Evolutionary conservation across 2,797 vertebrate species (phyloP).

Genomic region (Xenopus petersii): DNA sequence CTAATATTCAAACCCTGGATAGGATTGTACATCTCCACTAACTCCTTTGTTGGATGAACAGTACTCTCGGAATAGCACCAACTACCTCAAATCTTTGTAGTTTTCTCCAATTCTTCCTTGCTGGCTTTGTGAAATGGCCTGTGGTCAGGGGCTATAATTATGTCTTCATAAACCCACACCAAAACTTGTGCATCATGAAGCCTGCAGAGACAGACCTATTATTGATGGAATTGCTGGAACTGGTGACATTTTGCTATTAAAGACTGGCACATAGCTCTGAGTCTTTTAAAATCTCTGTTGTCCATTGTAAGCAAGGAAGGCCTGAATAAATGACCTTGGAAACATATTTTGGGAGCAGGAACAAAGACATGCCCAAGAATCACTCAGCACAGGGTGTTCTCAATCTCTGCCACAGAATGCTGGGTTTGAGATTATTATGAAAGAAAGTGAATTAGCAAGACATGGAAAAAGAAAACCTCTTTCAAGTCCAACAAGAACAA

Average conservation of each 20-base stretch:
- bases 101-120: constrained; percentile 50
- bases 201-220: background rate
- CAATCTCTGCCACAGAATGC: constrained; percentile 47
- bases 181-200: constrained; percentile 23
- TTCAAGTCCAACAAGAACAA: constrained; percentile 46
- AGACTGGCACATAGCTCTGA: constrained; percentile 5
- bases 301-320: constrained; percentile 13
- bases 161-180: constrained; percentile 49
- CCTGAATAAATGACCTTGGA: constrained; percentile 47
- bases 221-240: constrained; percentile 37
- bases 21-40: constrained; percentile 16
- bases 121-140: constrained; percentile 47
- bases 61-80: constrained; percentile 37
- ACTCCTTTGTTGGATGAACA: background rate
- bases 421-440: constrained; percentile 49
- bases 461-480: constrained; percentile 31
- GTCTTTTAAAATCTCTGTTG: constrained; percentile 43
- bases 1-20: constrained; percentile 19
- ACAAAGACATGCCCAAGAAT: constrained; percentile 42
- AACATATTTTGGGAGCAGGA: constrained; percentile 4
- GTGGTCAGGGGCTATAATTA: constrained; percentile 51
- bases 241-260: constrained; percentile 36
- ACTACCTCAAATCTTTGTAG: constrained; percentile 45
- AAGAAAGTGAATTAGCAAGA: constrained; percentile 51
- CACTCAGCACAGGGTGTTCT: constrained; percentile 50